Conservation (phyloP, 2,113 vertebrate species). For the Gobius niger region DNA sequence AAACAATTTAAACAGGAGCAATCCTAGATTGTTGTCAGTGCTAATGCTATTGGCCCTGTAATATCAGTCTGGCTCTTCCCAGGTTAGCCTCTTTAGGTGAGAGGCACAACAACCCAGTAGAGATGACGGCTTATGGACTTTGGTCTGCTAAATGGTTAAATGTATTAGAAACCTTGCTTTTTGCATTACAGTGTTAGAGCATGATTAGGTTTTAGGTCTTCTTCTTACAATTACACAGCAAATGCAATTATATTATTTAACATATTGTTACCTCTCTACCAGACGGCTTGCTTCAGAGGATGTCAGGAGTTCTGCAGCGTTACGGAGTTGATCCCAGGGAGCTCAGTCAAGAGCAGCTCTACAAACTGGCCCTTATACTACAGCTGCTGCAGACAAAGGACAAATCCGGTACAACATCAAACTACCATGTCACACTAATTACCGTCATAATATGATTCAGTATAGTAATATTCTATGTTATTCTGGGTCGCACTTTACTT, state of each 20-base stretch:
- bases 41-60: too few relatives aligned
- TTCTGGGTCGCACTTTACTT: not conserved
- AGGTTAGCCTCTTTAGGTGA: too few relatives aligned
- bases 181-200: not conserved
- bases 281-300: conserved; percentile 78
- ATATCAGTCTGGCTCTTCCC: too few relatives aligned
- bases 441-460: not conserved
- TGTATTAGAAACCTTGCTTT: not conserved
- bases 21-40: too few relatives aligned
- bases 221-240: not conserved
- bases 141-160: not conserved
- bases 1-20: too few relatives aligned
- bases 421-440: not conserved
- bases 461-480: conserved; percentile 3
- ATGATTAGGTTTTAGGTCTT: not conserved
- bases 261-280: conserved; percentile 5
- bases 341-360: conserved; percentile 86
- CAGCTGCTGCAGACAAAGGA: conserved; percentile 78
- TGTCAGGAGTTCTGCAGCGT: conserved; percentile 80
- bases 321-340: conserved; percentile 82
- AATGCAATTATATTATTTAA: not conserved
- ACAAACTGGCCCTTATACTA: conserved; percentile 80
- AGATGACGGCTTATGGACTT: too few relatives aligned
- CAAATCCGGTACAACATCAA: conserved; percentile 48
- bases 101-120: too few relatives aligned